Percentiles rank a stretch among this genome's conserved stretches.
Conservation (phyloP, 2,888 invertebrate genomes). For the Eustalomyia histrio region DNA sequence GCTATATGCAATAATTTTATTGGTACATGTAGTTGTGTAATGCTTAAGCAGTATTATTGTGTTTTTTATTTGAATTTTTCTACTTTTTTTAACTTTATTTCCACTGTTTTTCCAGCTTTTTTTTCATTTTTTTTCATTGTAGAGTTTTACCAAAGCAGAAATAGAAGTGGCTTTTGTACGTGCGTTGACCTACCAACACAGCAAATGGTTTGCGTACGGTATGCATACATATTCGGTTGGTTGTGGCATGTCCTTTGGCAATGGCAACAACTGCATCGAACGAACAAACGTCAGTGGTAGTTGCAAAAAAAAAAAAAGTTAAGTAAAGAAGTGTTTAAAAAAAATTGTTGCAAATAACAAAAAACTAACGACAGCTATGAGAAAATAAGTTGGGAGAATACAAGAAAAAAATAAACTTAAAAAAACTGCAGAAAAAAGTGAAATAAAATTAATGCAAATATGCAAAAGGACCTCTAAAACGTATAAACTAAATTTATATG, state of each 20-base stretch:
- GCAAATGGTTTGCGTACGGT: constrained; percentile 67
- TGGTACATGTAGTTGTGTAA: constrained; percentile 22
- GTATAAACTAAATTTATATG: neutral
- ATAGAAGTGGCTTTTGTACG: constrained; percentile 78
- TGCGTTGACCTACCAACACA: constrained; percentile 80
- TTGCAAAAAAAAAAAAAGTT: constrained; percentile 7
- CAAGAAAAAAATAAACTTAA: constrained; percentile 20
- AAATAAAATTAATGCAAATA: constrained; percentile 59
- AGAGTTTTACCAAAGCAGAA: constrained; percentile 38
- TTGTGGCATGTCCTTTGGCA: constrained; percentile 63
- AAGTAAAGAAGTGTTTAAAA: constrained; percentile 8
- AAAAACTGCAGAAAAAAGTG: constrained; percentile 17
- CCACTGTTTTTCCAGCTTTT: constrained; percentile 42
- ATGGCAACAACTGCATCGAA: constrained; percentile 59
- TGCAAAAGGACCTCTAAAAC: constrained; percentile 50
- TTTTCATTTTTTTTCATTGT: constrained; percentile 34
- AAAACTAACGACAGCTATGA: constrained; percentile 25
- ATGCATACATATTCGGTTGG: constrained; percentile 4
- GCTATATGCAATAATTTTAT: constrained; percentile 60
- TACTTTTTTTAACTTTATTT: constrained; percentile 49
- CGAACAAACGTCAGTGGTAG: constrained; percentile 20
- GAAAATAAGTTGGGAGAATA: constrained; percentile 33
- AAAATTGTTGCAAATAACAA: constrained; percentile 20
- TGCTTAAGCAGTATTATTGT: constrained; percentile 25
- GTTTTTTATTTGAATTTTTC: constrained; percentile 21